Base-by-base conservation (phyloP, 1,140 invertebrate species). In the Mylabris phalerata region DNA sequence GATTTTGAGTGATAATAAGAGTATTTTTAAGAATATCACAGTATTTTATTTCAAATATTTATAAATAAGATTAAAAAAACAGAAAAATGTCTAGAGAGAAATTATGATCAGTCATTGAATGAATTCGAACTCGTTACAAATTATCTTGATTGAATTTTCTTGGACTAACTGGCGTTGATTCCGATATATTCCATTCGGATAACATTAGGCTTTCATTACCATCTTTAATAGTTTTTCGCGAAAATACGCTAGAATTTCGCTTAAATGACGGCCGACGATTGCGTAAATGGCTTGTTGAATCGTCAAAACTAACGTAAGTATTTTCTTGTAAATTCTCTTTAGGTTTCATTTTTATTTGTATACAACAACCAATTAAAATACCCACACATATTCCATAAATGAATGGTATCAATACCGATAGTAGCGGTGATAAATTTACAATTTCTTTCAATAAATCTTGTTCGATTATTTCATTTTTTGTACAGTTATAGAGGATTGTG, bases 131-230 rank as follows among this genome's bases (percentile, higher is more conserved):
- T 32, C 32, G 7, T 32, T 32, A 7, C 32, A 32, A 32, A 32
- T 32, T 32, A 7, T 32, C 38, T 44, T 38, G 27, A 3, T 41
- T 58, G 50, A 47, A 39, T 50, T 58, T 63, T 38, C 61, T 57
- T 1, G 55, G 27, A 6, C 27, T 25, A n/a, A 66, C 48, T 7
- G 64, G 64, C 9, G 64, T 66, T 10, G 64, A 66, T 50, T 61
- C 56, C 11, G 64, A 43, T 10, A 63, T 39, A 24, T 57, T 48
- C 47, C 57, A 57, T 39, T 66, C 61, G 25, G 52, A 42, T 13
- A 60, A 11, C 1, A 49, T 26, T 13, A 60, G 26, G 38, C 26
- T 43, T 32, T 57, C 48, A 26, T 42, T 48, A 19, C 56, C 59
- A 41, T 50, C 59, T 39, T 46, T 11, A 11, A 9, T 24, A 5